Evolutionary conservation across 2,797 vertebrate species (phyloP).

Genomic region (Cossypha caffra): DNA sequence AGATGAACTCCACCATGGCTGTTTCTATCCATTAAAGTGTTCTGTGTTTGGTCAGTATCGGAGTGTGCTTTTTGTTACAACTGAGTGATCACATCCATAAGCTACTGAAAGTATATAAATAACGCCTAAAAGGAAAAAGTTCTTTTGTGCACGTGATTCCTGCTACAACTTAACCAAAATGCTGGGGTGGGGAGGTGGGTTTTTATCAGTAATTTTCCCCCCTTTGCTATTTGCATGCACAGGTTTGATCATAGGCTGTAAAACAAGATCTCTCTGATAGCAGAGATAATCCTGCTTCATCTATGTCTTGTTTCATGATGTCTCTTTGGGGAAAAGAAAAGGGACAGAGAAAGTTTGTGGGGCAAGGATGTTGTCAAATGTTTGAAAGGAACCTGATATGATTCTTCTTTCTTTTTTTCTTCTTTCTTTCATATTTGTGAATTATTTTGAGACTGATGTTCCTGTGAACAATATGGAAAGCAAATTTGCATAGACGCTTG

Average conservation of each 20-base stretch:
- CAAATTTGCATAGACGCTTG: neutral
- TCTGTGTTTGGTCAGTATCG: neutral
- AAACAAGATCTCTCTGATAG: neutral
- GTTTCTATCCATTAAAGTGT: neutral
- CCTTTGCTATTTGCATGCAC: neutral
- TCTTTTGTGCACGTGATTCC: neutral
- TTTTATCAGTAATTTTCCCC: neutral
- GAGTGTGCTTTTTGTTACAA: neutral
- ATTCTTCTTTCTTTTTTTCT: neutral
- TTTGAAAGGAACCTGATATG: neutral
- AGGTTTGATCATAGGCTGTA: neutral
- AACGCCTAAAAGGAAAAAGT: neutral
- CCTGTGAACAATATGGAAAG: neutral
- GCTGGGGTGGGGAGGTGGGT: rapidly evolving
- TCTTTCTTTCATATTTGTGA: neutral
- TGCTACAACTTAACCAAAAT: neutral
- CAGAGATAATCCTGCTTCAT: neutral
- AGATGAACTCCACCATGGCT: neutral
- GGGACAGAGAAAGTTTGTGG: neutral
- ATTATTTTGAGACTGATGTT: conserved; percentile 19
- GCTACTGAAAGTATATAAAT: neutral
- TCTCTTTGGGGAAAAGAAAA: neutral
- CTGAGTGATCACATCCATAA: neutral
- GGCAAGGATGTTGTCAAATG: neutral
- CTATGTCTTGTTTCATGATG: neutral